Evolutionary conservation across 2,113 vertebrate species (phyloP), one percentile per base, ranked within the genome.

Genomic region (Menidia beryllina): DNA sequence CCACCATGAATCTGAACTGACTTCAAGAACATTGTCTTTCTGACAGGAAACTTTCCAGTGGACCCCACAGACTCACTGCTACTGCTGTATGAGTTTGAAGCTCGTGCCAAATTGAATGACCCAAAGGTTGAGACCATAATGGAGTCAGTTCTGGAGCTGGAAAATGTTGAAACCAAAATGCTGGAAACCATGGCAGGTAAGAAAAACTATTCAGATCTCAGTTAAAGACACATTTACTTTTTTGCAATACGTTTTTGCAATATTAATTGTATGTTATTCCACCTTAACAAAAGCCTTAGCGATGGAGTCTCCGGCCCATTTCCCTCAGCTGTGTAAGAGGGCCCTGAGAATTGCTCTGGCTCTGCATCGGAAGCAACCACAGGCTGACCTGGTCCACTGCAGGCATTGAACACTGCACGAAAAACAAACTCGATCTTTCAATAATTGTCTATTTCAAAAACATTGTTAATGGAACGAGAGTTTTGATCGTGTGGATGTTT

Each of bases 41-140:
- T 55, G 26, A 38, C 49, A 98, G 97, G 93, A 69, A 91, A 93
- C 64, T 91, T 92, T 83, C 73, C 82, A 36, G 79, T 75, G 81
- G 95, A 97, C 82, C 92, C 90, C 7, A 95, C 94, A 70, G 95
- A 96, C 34, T 93, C 91, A 0, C 69, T 98, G 63, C 87, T 99
- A 83, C 91, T 97, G 52, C 90, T 98, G 55, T 98, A 97, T 71
- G 97, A 98, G 68, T 97, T 98, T 92, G 97, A 97, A 90, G 91
- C 92, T 58, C 94, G 94, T 71, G 92, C 94, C 58, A 98, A 97
- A 85, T 89, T 95, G 72, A 96, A 94, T 49, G 96, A 98, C 76
- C 93, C 95, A 25, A 86, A 87, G 34, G 90, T 98, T 62, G 83
- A 90, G 26, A 83, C 54, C 2, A 86, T 98, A 3, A 79, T 98